A percentile compares a stretch with the other conserved stretches of the same genome.
phyloP scores from a whole-genome alignment of 2,888 invertebrate species.

The Limnephilus rhombicus region DNA sequence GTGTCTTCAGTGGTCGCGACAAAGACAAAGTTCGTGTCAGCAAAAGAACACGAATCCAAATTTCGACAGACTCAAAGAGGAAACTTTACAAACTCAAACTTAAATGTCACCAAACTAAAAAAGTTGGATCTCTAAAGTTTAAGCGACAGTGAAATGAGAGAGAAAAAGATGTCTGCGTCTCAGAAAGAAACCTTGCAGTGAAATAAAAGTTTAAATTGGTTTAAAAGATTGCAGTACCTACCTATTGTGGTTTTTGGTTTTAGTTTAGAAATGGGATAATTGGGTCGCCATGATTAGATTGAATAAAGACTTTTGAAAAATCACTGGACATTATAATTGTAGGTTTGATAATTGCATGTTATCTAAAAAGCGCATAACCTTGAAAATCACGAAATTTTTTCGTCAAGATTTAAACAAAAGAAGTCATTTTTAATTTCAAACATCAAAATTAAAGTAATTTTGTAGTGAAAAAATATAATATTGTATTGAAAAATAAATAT shows the following conservation, averaged over 20 bases:
- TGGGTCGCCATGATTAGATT: too few relatives aligned
- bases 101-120: not conserved
- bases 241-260: not conserved
- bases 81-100: not conserved
- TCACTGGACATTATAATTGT: too few relatives aligned
- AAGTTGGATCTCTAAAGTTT: not conserved
- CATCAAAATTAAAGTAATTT: too few relatives aligned
- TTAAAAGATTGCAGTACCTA: not conserved
- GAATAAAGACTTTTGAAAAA: too few relatives aligned
- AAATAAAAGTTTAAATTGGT: not conserved
- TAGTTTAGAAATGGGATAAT: not conserved
- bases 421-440: too few relatives aligned
- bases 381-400: too few relatives aligned
- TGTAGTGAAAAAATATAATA: too few relatives aligned
- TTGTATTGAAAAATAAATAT: too few relatives aligned
- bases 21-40: slow-evolving; percentile 1
- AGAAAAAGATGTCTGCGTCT: not conserved
- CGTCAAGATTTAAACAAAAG: too few relatives aligned
- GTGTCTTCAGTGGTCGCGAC: not conserved
- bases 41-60: not conserved
- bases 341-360: too few relatives aligned
- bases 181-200: not conserved
- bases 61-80: not conserved
- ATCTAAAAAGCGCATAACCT: too few relatives aligned
- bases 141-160: not conserved